A percentile compares a stretch with the other conserved stretches of the same genome.
These are phyloP conservation scores for Neotoma lepida DNA, from an alignment of 2,113 vertebrate genomes.

Conservation along the genomic window DNA sequence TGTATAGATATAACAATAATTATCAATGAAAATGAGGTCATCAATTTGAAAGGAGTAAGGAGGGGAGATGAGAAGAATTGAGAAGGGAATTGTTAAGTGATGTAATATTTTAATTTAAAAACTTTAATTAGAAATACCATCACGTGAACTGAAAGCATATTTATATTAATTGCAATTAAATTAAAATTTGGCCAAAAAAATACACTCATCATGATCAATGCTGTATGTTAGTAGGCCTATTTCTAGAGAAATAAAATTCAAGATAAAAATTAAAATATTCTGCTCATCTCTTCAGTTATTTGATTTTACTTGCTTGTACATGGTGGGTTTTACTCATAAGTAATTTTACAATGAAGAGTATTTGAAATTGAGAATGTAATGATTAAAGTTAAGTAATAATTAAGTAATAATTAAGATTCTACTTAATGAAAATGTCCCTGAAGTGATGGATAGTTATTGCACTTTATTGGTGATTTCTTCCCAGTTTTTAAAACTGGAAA, in stretches of 20 bases:
- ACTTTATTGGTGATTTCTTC: background rate
- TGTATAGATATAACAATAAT: background rate
- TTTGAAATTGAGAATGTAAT: slow-evolving; percentile 43
- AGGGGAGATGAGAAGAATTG: background rate
- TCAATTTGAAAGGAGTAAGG: background rate
- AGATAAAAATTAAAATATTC: background rate
- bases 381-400: background rate
- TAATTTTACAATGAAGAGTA: background rate
- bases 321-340: background rate
- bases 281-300: background rate
- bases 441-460: background rate
- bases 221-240: background rate
- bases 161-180: background rate
- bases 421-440: slow-evolving; percentile 61
- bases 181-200: background rate
- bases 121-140: background rate
- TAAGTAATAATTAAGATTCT: slow-evolving; percentile 34
- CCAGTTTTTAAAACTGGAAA: background rate
- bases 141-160: background rate
- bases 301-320: background rate
- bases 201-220: background rate
- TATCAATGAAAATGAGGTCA: background rate
- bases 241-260: background rate
- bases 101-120: background rate
- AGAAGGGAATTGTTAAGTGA: background rate